A percentile compares a stretch with the other conserved stretches of the same genome.
These are phyloP conservation scores for Rhingia campestris DNA, from an alignment of 2,888 invertebrate species.

Conservation along the genomic window DNA sequence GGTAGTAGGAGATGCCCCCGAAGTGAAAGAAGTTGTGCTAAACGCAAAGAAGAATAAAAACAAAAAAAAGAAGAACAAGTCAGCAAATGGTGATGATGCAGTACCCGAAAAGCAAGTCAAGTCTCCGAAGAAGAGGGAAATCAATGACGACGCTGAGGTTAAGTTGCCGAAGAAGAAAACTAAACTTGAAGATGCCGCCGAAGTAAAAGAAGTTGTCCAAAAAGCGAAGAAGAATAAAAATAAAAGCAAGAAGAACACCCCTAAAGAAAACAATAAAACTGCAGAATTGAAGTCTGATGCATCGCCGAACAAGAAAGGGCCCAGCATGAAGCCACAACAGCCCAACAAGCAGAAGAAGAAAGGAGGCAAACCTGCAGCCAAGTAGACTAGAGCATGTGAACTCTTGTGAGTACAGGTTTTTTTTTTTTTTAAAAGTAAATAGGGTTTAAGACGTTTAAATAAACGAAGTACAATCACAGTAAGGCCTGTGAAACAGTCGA, in stretches of 20 bases:
- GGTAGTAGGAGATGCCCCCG: neutral
- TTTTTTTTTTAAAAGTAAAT: no score
- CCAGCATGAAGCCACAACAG: constrained; percentile 1
- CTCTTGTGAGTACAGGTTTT: no score
- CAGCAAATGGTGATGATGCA: neutral
- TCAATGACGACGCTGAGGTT: neutral
- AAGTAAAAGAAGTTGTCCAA: neutral
- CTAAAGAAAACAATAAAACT: neutral
- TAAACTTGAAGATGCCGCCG: neutral
- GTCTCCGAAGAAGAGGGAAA: constrained; percentile 1
- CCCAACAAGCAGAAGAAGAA: constrained; percentile 20
- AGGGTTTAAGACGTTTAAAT: no score
- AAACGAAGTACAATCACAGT: no score
- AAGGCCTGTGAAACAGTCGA: no score
- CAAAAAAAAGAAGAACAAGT: neutral
- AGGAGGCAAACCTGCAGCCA: neutral
- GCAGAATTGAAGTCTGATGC: constrained; percentile 11
- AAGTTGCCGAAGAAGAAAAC: constrained; percentile 17
- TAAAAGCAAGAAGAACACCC: neutral
- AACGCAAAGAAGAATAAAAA: neutral
- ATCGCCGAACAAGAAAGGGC: neutral
- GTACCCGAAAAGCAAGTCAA: neutral
- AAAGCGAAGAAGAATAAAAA: neutral
- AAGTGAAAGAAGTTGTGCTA: neutral
- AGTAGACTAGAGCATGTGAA: neutral